phyloP scores from a whole-genome alignment of 2,888 invertebrate genomes.

The Thalpophila matura region DNA sequence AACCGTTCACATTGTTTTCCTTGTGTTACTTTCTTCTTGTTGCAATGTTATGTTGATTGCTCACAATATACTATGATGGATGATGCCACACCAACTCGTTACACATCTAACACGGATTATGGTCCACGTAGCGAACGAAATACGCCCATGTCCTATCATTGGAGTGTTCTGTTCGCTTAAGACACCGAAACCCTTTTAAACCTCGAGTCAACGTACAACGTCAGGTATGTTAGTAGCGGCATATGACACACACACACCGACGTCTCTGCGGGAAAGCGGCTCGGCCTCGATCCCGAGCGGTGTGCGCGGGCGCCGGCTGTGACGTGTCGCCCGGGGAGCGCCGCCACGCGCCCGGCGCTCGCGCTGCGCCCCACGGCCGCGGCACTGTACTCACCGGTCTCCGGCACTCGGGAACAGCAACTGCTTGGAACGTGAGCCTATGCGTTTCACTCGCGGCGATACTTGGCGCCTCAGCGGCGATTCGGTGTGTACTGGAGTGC shows the following conservation, averaged over 20 bases:
- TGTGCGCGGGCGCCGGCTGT: conserved; percentile 65
- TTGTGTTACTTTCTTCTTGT: conserved; percentile 42
- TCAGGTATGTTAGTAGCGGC: conserved; percentile 45
- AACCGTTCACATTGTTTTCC: conserved; percentile 52
- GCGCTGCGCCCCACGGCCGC: background rate
- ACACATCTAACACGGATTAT: background rate
- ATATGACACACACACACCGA: conserved; percentile 60
- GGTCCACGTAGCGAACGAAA: conserved; percentile 1
- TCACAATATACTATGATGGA: background rate
- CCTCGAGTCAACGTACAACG: background rate
- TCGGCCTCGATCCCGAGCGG: conserved; percentile 71
- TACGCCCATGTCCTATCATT: background rate
- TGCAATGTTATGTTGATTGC: conserved; percentile 18
- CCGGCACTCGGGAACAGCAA: conserved; percentile 44
- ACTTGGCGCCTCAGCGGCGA: conserved; percentile 82
- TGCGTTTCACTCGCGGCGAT: conserved; percentile 77
- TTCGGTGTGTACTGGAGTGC: conserved; percentile 79
- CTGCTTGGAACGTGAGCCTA: conserved; percentile 55
- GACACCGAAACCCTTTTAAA: background rate
- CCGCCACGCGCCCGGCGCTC: background rate
- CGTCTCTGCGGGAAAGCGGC: conserved; percentile 73
- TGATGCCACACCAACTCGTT: background rate
- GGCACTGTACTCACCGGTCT: conserved; percentile 61
- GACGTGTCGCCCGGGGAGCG: conserved; percentile 61
- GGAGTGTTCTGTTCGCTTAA: background rate